Evolutionary conservation across 2,113 vertebrate genomes (phyloP).

Genomic region (Typhlomys cinereus): DNA sequence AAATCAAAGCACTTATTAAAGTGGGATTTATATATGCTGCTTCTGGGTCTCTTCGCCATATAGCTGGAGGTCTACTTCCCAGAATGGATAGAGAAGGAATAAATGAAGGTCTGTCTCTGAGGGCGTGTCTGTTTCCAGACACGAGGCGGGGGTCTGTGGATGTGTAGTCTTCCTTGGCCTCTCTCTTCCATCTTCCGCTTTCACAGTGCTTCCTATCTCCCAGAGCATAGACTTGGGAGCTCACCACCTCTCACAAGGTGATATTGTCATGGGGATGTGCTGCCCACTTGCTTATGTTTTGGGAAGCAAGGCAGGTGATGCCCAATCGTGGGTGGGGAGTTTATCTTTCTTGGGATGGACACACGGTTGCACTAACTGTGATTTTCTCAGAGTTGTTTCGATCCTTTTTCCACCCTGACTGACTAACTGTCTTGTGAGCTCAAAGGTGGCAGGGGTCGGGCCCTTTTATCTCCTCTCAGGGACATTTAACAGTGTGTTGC

Average conservation of each 20-base stretch:
- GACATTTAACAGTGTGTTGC: neutral
- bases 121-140: neutral
- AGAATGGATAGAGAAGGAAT: neutral
- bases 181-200: neutral
- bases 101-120: neutral
- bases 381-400: neutral
- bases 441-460: neutral
- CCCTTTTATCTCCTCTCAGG: neutral
- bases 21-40: neutral
- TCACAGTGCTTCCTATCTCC: neutral
- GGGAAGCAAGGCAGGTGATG: accelerated
- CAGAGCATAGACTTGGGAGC: neutral
- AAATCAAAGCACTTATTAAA: neutral
- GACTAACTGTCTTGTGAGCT: neutral
- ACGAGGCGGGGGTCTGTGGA: no score
- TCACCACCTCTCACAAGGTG: neutral
- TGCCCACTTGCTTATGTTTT: neutral
- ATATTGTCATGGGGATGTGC: neutral
- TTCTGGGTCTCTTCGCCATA: neutral
- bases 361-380: neutral
- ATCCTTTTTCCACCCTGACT: no score
- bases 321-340: neutral
- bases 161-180: no score
- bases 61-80: neutral
- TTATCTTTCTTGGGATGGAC: neutral